phyloP scores from a whole-genome alignment of 2,888 invertebrate species.

The Phengaris arion region DNA sequence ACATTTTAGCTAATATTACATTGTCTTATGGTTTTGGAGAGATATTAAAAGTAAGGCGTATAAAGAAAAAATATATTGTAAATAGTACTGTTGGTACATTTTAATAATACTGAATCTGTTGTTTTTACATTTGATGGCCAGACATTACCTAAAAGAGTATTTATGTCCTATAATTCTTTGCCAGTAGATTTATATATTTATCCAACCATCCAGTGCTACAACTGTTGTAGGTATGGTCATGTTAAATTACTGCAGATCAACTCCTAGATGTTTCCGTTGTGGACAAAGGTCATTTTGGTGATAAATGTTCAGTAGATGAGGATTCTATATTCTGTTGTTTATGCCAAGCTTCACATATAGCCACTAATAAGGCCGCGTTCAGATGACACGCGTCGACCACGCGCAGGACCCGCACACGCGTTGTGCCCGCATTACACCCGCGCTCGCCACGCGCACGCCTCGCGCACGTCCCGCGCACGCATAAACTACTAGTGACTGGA shows the following conservation, averaged over 20 bases:
- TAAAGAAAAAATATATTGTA: background rate
- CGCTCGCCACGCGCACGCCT: too few species aligned
- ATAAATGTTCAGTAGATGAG: too few species aligned
- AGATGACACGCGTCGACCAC: too few species aligned
- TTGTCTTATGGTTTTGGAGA: background rate
- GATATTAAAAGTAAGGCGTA: background rate
- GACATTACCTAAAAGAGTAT: background rate
- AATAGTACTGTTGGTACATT: background rate
- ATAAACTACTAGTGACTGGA: too few species aligned
- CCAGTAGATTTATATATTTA: conserved; percentile 35
- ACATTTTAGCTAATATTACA: background rate
- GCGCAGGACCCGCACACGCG: too few species aligned
- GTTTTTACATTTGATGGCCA: conserved; percentile 7
- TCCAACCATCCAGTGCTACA: too few species aligned
- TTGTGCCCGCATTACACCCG: too few species aligned
- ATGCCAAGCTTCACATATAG: too few species aligned
- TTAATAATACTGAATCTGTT: background rate
- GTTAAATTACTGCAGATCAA: conserved; percentile 33
- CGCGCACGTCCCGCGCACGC: too few species aligned
- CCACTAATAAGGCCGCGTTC: too few species aligned
- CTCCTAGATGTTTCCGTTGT: conserved; percentile 33
- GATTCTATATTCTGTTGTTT: conserved; percentile 27
- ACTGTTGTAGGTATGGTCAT: conserved; percentile 35
- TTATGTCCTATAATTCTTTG: too few species aligned
- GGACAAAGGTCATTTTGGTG: too few species aligned